Percentiles rank a stretch among this genome's conserved stretches.
phyloP scores from a whole-genome alignment of 2,797 vertebrate species.

The Galagoides demidoff region DNA sequence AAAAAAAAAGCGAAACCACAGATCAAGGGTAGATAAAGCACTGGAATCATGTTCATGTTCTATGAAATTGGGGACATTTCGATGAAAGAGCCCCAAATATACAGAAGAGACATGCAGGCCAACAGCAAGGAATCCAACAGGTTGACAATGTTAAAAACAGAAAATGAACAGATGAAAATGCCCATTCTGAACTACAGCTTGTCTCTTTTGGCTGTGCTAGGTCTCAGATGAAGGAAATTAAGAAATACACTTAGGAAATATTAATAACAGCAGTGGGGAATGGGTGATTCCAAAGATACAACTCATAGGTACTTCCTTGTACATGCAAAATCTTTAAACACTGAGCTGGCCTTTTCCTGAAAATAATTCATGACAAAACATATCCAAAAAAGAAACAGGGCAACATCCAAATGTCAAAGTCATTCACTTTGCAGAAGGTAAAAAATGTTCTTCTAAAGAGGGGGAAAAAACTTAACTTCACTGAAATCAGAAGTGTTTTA shows the following conservation, averaged over 20 bases:
- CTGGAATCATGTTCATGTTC: neutral
- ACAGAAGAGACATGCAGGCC: neutral
- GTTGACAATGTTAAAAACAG: neutral
- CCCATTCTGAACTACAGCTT: neutral
- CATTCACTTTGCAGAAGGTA: conserved; percentile 21
- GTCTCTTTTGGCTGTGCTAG: neutral
- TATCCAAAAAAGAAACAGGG: conserved; percentile 18
- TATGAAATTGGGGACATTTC: neutral
- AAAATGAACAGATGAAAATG: neutral
- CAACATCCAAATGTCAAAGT: conserved; percentile 63
- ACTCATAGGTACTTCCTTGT: neutral
- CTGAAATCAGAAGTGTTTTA: conserved; percentile 43
- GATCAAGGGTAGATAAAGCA: neutral
- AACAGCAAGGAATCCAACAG: neutral
- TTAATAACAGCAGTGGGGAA: neutral
- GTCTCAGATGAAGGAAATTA: neutral
- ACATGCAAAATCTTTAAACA: conserved; percentile 40
- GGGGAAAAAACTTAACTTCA: neutral
- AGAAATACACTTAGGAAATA: neutral
- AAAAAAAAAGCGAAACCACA: neutral
- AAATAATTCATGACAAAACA: conserved; percentile 58
- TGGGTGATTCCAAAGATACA: neutral
- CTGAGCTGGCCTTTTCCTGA: conserved; percentile 14
- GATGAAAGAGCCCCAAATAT: neutral
- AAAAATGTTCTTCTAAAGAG: conserved; percentile 24